Conservation (phyloP, 2,797 vertebrate genomes). For the Rhinophrynus dorsalis region DNA sequence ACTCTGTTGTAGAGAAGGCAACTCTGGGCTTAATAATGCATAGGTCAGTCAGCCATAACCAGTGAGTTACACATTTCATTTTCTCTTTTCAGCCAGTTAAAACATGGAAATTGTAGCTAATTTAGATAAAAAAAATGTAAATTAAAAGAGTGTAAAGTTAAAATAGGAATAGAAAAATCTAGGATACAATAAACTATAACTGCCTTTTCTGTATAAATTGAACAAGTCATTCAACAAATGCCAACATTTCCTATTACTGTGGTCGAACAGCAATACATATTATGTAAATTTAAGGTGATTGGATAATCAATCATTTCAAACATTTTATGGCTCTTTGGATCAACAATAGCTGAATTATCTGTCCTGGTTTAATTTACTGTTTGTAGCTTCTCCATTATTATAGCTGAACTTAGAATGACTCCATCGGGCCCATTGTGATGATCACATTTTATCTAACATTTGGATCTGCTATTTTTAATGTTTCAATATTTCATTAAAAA, state of each 20-base stretch:
- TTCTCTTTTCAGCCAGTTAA: neutral
- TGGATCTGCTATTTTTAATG: neutral
- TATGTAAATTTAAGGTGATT: conserved; percentile 44
- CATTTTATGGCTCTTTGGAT: conserved; percentile 17
- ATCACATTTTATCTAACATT: neutral
- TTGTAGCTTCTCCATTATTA: conserved; percentile 10
- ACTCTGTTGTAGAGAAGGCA: conserved; percentile 22
- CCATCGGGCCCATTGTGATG: neutral
- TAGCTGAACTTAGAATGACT: conserved; percentile 20
- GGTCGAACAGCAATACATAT: conserved; percentile 1
- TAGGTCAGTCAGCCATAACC: conserved; percentile 10
- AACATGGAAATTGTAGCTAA: neutral
- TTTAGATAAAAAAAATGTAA: neutral
- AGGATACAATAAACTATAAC: conserved; percentile 2
- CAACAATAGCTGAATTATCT: conserved; percentile 32
- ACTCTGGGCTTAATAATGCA: conserved; percentile 1
- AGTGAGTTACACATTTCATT: conserved; percentile 7
- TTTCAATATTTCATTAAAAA: too few relatives aligned
- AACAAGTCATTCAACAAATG: conserved; percentile 6
- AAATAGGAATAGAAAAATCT: neutral
- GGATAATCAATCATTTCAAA: conserved; percentile 33
- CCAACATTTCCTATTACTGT: neutral
- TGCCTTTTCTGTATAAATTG: neutral
- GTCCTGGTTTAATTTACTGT: conserved; percentile 14
- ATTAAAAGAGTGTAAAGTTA: neutral